These are phyloP conservation scores for Thereva unica DNA, from an alignment of 2,888 invertebrate genomes.

Conservation along the genomic window DNA sequence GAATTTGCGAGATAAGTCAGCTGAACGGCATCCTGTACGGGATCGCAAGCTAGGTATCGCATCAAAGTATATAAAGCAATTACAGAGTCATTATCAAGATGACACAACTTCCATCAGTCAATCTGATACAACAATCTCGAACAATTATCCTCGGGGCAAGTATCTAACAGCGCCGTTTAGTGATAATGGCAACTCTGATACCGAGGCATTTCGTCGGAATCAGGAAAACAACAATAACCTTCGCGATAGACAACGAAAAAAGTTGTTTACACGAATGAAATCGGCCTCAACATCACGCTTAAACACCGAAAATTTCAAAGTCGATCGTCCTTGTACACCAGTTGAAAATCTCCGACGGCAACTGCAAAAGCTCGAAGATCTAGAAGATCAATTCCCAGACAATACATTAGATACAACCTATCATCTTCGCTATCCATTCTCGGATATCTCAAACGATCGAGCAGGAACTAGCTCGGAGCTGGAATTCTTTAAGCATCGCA, in stretches of 20 bases:
- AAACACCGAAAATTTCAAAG: constrained; percentile 59
- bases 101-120: constrained; percentile 57
- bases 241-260: constrained; percentile 65
- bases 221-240: constrained; percentile 59
- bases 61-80: constrained; percentile 55
- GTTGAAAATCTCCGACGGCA: constrained; percentile 80
- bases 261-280: constrained; percentile 71
- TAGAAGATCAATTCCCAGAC: constrained; percentile 80
- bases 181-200: constrained; percentile 57
- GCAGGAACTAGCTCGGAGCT: constrained; percentile 66
- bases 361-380: constrained; percentile 77
- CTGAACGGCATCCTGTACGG: constrained; percentile 42
- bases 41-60: constrained; percentile 50
- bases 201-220: constrained; percentile 56
- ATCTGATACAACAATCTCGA: constrained; percentile 57
- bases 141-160: constrained; percentile 54
- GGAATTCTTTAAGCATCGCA: constrained; percentile 82
- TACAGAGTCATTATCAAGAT: constrained; percentile 51
- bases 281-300: constrained; percentile 72
- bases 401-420: constrained; percentile 72
- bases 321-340: constrained; percentile 68
- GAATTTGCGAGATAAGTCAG: constrained; percentile 44
- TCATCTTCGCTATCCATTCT: constrained; percentile 79
- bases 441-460: constrained; percentile 63
- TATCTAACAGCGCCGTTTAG: constrained; percentile 51